Conservation (phyloP, 1,140 invertebrate genomes). For the Octopus sinensis region DNA sequence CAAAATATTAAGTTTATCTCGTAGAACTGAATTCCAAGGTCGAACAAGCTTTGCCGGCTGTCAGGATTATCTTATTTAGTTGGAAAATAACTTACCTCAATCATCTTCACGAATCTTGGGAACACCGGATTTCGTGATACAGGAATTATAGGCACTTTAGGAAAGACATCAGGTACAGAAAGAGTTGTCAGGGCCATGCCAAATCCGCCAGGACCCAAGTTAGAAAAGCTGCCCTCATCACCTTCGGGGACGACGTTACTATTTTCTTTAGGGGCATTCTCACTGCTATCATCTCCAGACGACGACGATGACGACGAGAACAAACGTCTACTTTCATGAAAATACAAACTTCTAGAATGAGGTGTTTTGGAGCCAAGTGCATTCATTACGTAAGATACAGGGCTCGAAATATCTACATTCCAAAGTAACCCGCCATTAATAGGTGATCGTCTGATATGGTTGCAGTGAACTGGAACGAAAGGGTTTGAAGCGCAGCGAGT, state of each 20-base stretch:
- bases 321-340: neutral
- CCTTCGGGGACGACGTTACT: neutral
- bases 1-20: conserved; percentile 1
- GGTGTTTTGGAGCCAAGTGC: too few species aligned
- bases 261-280: neutral
- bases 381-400: too few species aligned
- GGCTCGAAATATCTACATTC: too few species aligned
- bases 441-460: too few species aligned
- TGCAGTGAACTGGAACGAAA: too few species aligned
- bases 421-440: too few species aligned
- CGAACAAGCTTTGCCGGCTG: too few species aligned
- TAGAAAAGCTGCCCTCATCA: neutral
- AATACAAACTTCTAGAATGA: too few species aligned
- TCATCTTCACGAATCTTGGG: conserved; percentile 95
- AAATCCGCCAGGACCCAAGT: neutral
- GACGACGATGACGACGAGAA: neutral
- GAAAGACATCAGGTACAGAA: conserved; percentile 94
- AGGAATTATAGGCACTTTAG: conserved; percentile 90
- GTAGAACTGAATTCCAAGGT: neutral
- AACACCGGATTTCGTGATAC: conserved; percentile 93
- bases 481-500: too few species aligned
- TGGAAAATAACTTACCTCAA: conserved; percentile 69
- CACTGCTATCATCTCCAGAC: neutral
- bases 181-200: conserved; percentile 62
- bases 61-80: too few species aligned